A percentile compares a stretch with the other conserved stretches of the same genome.
These are phyloP conservation scores for Chironomus tentans DNA, from an alignment of 2,888 invertebrate species.

Conservation along the genomic window DNA sequence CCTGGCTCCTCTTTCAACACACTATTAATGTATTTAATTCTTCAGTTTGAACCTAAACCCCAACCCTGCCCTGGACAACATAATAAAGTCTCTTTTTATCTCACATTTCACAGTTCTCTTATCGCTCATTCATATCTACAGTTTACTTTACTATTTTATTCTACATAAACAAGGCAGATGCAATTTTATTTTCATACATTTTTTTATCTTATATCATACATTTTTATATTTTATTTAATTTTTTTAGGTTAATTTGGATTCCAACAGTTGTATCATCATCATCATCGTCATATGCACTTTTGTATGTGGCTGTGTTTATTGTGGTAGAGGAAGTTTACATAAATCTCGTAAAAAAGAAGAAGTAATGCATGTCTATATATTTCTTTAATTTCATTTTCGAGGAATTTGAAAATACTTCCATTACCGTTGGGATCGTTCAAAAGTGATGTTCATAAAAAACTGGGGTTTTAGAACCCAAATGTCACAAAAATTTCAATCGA, in stretches of 20 bases:
- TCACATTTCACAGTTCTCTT: no score
- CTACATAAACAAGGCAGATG: neutral
- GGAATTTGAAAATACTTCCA: neutral
- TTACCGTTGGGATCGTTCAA: no score
- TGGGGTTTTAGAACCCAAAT: no score
- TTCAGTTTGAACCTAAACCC: no score
- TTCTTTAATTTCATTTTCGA: neutral
- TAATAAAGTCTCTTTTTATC: no score
- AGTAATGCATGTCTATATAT: neutral
- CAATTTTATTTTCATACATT: neutral
- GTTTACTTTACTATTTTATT: no score
- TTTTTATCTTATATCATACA: neutral
- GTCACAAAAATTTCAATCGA: no score
- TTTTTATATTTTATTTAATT: neutral
- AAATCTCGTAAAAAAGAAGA: neutral
- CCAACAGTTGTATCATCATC: neutral
- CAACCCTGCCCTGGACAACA: no score
- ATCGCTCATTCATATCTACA: no score
- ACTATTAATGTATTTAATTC: no score
- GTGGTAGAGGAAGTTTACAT: slow-evolving; percentile 7
- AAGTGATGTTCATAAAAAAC: no score
- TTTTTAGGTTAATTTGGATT: slow-evolving; percentile 1
- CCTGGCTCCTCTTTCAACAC: no score
- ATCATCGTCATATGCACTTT: neutral
- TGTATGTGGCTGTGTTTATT: neutral